Base-by-base conservation (phyloP, 1,140 invertebrate species). In the Caenorhabditis inopinata region DNA sequence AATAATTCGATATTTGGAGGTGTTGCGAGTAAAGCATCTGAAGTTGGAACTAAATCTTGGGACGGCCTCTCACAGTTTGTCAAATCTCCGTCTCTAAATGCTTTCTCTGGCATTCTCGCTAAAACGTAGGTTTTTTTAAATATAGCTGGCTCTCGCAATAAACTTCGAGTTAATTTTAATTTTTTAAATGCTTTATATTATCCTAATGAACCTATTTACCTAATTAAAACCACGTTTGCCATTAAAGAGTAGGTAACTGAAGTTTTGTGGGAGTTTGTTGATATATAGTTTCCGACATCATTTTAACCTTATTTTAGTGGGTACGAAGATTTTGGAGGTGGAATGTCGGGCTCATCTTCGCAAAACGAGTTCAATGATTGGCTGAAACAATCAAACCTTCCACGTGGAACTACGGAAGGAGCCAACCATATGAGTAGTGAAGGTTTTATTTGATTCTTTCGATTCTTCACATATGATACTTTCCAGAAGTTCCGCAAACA, bases 1-100 rank as follows among this genome's bases (percentile, higher is more conserved):
- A 85, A 87, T 46, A 85, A 85, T 23, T 74, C 78, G n/a, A 38
- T 87, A 21, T 74, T 87, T 16, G 77, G 80, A 42, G 84, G 84
- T 23, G 51, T 87, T 21, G 74, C 87, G 23, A 82, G 77, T 4
- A 88, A 85, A 74, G 86, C 87, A 7, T 68, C 79, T 0, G 87
- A 87, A 79, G 75, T 88, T 48, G 87, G 86, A 21, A 81, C 85
- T 46, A 87, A 86, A 46, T 87, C 85, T 18, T 87, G 85, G 83
- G 85, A 84, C 21, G 87, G 87, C 11, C 38, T 87, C 11, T 85
- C 80, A 2, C 73, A 80, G 35, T 86, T 88, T 74, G 86, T 87
- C 1, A 88, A 88, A 46, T 87, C 86, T 14, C 84, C 86, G 2
- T 87, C 85, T 14, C 47, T 87, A 12, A 87, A 87, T 62, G 84